Evolutionary conservation across 2,888 invertebrate species (phyloP), one percentile per base, ranked within the genome.

Genomic region (Rhyacophila evoluta): DNA sequence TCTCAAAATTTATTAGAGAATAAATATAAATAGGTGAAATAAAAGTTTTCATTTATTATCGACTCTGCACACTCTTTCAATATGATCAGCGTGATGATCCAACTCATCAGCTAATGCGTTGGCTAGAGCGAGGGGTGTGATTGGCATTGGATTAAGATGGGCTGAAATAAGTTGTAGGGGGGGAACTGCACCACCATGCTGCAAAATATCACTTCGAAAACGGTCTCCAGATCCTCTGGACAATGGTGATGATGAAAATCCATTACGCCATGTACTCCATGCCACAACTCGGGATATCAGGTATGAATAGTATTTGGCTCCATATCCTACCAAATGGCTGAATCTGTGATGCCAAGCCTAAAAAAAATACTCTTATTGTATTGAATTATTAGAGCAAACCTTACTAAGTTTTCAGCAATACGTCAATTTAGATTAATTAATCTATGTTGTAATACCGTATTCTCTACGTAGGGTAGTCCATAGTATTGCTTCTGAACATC

Each of bases 221-320:
- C 90, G 90, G 84, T 96, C 95, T 0, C 98, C 98, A 29, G 94
- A 92, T n/a, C 86, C 83, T 2, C 96, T 91, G 85, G 90, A 91
- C 72, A 97, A 92, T 0, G 97, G 97, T 85, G 95, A 93, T 0
- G 87, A 85, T 84, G 93, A 91, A 85, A 99, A 98, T 86, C 95
- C 94, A 19, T 92, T 92, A 85, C 95, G 94, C 98, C 98, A 99
- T 82, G 98, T 96, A 89, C 94, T 94, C 77, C 97, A 95, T 0
- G 98, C 98, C 72, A 98, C 93, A 6, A 98, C 97, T 84, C 96
- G 92, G 0, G 99, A 98, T 85, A 98, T 95, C 82, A 99, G 89
- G 88, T 99, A 99, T 0, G 99, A 95, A 87, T 99, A 99, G 88
- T 99, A 99, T 87, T 98, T 98, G 0, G 98, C 98, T 39, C 99